Percentiles rank a stretch among this genome's conserved stretches.
Evolutionary conservation across 2,888 invertebrate species (phyloP).

Genomic region (Lepidochitona cinerea): DNA sequence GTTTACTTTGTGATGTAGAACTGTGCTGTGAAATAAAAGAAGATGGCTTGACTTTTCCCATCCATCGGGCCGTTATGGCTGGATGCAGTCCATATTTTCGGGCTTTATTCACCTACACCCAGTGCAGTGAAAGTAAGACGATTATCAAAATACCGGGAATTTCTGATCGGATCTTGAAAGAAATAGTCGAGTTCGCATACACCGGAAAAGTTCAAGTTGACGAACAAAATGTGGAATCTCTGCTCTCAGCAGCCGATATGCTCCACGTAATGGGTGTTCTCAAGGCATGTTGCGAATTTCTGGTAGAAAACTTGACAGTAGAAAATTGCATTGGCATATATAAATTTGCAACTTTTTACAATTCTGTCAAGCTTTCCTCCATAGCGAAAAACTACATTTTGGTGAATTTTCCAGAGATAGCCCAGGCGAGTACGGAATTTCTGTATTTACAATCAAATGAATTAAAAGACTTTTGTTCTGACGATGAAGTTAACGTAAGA

Average conservation of each 20-base stretch:
- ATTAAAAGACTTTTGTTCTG: conserved; percentile 55
- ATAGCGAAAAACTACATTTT: conserved; percentile 82
- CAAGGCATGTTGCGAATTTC: conserved; percentile 83
- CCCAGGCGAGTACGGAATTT: conserved; percentile 47
- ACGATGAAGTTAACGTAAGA: conserved; percentile 82
- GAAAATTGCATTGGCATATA: conserved; percentile 88
- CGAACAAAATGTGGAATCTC: conserved; percentile 79
- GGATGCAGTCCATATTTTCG: conserved; percentile 93
- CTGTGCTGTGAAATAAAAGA: conserved; percentile 75
- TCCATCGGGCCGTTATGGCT: conserved; percentile 76
- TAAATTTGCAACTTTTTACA: conserved; percentile 85
- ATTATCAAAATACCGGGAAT: conserved; percentile 47
- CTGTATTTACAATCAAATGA: conserved; percentile 73
- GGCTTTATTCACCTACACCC: conserved; percentile 85
- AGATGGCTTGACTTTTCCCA: conserved; percentile 84
- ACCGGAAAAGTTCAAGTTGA: conserved; percentile 79
- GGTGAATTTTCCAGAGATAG: conserved; percentile 53
- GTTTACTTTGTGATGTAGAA: conserved; percentile 77
- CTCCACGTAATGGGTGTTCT: conserved; percentile 84
- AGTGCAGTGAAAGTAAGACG: conserved; percentile 72
- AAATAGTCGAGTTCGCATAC: conserved; percentile 77
- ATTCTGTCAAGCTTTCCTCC: conserved; percentile 80
- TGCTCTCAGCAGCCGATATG: conserved; percentile 81
- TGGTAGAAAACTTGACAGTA: conserved; percentile 79
- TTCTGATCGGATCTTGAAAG: conserved; percentile 39